Evolutionary conservation across 2,797 vertebrate species (phyloP).

Genomic region (Spheniscus humboldti): DNA sequence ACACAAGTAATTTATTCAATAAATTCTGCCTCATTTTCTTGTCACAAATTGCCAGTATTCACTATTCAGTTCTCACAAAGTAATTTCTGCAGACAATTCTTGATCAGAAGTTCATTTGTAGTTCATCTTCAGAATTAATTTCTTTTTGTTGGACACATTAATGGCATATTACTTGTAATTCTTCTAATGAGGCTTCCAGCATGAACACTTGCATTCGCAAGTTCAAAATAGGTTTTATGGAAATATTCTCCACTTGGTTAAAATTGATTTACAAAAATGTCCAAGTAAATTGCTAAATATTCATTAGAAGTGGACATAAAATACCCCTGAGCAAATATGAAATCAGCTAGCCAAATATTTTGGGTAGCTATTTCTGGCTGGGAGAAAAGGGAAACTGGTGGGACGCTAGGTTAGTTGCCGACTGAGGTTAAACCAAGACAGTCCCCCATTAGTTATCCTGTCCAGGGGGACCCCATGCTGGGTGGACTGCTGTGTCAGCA

Average conservation of each 20-base stretch:
- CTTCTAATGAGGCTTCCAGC: conserved; percentile 34
- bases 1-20: not conserved
- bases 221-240: not conserved
- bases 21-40: conserved; percentile 8
- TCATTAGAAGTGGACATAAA: not conserved
- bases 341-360: not conserved
- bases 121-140: conserved; percentile 49
- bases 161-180: conserved; percentile 18
- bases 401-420: too few species aligned
- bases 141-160: conserved; percentile 30
- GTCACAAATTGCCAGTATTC: not conserved
- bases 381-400: not conserved
- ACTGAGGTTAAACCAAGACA: too few species aligned
- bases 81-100: conserved; percentile 30
- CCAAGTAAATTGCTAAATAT: not conserved
- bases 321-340: not conserved
- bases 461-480: not conserved
- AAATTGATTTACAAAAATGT: not conserved
- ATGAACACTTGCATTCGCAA: not conserved
- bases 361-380: not conserved
- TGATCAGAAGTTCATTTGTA: conserved; percentile 36
- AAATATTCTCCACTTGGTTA: not conserved
- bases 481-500: not conserved
- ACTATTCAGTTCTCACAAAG: not conserved
- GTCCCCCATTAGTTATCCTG: fast-evolving